phyloP scores from a whole-genome alignment of 1,140 invertebrate genomes.

The Neodiprion virginianus region DNA sequence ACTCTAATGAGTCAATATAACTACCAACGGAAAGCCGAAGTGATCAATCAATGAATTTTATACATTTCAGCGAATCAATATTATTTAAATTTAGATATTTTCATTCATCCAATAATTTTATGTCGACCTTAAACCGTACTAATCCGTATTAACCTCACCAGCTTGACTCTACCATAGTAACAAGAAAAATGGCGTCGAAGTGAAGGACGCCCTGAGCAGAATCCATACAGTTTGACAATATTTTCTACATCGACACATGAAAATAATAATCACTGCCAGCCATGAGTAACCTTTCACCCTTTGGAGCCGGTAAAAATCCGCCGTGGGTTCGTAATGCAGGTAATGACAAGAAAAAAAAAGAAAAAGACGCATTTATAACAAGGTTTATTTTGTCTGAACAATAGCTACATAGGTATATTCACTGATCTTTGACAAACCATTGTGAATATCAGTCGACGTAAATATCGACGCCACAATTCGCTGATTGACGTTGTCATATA shows the following conservation, averaged over 20 bases:
- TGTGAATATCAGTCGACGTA: no score
- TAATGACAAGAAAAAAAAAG: constrained; percentile 40
- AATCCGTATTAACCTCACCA: neutral
- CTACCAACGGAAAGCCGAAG: neutral
- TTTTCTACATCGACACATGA: neutral
- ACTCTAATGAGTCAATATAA: neutral
- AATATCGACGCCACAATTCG: no score
- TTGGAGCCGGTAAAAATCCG: constrained; percentile 65
- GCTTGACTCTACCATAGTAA: constrained; percentile 23
- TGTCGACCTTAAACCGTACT: neutral
- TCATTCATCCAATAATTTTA: neutral
- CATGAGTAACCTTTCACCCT: constrained; percentile 65
- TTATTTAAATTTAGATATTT: neutral
- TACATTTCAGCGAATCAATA: neutral
- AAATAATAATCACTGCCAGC: neutral
- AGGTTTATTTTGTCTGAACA: no score
- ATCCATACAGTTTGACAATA: constrained; percentile 5
- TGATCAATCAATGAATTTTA: neutral
- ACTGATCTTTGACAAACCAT: no score
- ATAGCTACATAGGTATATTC: no score
- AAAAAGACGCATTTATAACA: constrained; percentile 13
- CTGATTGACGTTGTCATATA: no score
- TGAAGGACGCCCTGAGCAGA: constrained; percentile 46
- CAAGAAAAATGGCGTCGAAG: constrained; percentile 51
- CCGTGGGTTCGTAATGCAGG: constrained; percentile 66